Evolutionary conservation across 2,888 invertebrate genomes (phyloP).

Genomic region (Silvanus unidentatus): DNA sequence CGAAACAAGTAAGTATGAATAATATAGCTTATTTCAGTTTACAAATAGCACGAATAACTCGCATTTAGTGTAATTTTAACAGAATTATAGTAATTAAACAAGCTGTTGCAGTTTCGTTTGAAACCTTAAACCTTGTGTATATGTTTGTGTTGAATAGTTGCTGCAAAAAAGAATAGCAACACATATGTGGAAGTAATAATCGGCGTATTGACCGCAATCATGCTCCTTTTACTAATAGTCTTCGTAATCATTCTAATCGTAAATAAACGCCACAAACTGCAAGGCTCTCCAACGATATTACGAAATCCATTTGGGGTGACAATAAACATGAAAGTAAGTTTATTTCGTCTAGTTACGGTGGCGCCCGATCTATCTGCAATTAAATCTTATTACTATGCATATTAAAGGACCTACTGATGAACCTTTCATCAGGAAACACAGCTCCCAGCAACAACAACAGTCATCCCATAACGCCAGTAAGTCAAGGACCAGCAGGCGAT

Average conservation of each 20-base stretch:
- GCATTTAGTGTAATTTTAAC: background rate
- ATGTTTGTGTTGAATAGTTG: constrained; percentile 44
- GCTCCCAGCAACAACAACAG: constrained; percentile 35
- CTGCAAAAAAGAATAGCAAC: constrained; percentile 53
- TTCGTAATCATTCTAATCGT: constrained; percentile 58
- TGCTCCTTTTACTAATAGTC: constrained; percentile 57
- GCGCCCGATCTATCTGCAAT: background rate
- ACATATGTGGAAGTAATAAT: constrained; percentile 57
- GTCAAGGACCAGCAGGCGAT: constrained; percentile 38
- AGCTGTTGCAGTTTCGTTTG: no score
- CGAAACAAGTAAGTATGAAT: constrained; percentile 51
- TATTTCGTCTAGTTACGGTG: no score
- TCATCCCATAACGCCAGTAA: constrained; percentile 42
- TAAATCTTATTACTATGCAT: background rate
- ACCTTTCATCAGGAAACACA: constrained; percentile 47
- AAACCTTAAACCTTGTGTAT: no score
- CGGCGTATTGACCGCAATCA: constrained; percentile 60
- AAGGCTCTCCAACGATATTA: constrained; percentile 56
- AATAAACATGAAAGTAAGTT: constrained; percentile 60
- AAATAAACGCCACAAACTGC: constrained; percentile 55
- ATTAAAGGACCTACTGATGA: constrained; percentile 52
- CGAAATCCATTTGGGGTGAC: constrained; percentile 59
- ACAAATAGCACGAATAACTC: background rate
- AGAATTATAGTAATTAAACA: background rate
- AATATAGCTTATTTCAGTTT: background rate